These are phyloP conservation scores for Delphinus delphis DNA, from an alignment of 2,113 vertebrate genomes.

Conservation along the genomic window DNA sequence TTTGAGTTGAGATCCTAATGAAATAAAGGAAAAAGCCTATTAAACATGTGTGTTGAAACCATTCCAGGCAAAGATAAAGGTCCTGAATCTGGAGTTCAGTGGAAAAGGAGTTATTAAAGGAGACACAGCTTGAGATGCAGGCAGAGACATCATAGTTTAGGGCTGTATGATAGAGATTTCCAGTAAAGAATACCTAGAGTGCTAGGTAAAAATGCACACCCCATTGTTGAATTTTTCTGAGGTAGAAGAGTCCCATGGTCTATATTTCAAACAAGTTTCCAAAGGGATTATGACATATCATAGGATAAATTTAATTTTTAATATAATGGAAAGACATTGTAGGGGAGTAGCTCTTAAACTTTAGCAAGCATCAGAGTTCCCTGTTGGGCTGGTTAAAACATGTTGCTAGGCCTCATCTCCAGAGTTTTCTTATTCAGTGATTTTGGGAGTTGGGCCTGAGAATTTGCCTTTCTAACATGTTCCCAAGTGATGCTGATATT, in stretches of 20 bases:
- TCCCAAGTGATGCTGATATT: not conserved
- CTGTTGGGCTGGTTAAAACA: not conserved
- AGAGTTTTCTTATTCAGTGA: not conserved
- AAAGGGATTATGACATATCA: not conserved
- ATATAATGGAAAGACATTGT: not conserved
- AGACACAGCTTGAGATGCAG: not conserved
- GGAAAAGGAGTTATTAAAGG: not conserved
- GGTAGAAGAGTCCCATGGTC: accelerated
- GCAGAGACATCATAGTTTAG: not conserved
- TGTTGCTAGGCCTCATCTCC: not conserved
- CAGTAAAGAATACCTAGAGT: not conserved
- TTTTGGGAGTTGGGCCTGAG: not conserved
- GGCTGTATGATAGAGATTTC: not conserved
- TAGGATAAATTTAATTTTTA: not conserved
- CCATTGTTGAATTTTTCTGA: not conserved
- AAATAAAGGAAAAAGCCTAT: not conserved
- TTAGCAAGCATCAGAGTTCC: not conserved
- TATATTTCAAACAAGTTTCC: not conserved
- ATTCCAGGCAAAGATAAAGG: not conserved
- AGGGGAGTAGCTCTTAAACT: not conserved
- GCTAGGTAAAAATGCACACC: not conserved
- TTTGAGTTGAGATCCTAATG: not conserved
- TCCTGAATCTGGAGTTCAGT: not conserved
- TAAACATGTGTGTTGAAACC: not conserved
- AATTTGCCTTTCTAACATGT: not conserved